These are phyloP conservation scores for Brenthis hecate DNA, from an alignment of 2,888 invertebrate species.

Conservation along the genomic window DNA sequence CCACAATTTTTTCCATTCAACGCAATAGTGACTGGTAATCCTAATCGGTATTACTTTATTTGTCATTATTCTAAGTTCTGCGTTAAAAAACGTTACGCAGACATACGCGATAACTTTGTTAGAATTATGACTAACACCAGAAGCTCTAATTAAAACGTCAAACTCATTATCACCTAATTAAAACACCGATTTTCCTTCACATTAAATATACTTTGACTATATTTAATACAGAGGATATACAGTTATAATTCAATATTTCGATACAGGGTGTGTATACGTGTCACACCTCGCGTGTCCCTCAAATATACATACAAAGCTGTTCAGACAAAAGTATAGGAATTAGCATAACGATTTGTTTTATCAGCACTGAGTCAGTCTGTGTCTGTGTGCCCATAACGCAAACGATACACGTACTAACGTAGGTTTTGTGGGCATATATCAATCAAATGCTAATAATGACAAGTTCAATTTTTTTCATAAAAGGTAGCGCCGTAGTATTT, in stretches of 20 bases:
- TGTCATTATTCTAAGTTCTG: not conserved
- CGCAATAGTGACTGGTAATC: no score
- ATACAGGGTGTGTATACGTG: constrained; percentile 57
- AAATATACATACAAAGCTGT: constrained; percentile 60
- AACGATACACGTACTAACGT: constrained; percentile 48
- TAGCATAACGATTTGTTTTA: constrained; percentile 62
- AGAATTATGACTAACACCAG: constrained; percentile 18
- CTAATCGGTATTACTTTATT: constrained; percentile 1
- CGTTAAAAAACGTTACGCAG: constrained; percentile 3
- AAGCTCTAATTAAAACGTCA: constrained; percentile 18
- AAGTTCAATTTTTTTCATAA: constrained; percentile 14
- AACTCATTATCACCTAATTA: constrained; percentile 21
- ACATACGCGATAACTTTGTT: constrained; percentile 7
- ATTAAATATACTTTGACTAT: constrained; percentile 1
- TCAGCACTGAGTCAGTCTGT: constrained; percentile 56
- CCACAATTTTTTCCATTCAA: not conserved
- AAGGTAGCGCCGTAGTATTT: not conserved
- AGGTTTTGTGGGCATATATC: constrained; percentile 25
- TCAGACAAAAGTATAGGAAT: constrained; percentile 49
- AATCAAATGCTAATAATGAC: constrained; percentile 21
- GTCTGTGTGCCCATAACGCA: constrained; percentile 43
- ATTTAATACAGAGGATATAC: not conserved
- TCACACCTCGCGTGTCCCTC: constrained; percentile 52
- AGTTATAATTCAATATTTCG: not conserved
- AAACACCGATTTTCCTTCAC: constrained; percentile 18